Conservation (phyloP, 2,113 vertebrate species). For the Burhinus oedicnemus region DNA sequence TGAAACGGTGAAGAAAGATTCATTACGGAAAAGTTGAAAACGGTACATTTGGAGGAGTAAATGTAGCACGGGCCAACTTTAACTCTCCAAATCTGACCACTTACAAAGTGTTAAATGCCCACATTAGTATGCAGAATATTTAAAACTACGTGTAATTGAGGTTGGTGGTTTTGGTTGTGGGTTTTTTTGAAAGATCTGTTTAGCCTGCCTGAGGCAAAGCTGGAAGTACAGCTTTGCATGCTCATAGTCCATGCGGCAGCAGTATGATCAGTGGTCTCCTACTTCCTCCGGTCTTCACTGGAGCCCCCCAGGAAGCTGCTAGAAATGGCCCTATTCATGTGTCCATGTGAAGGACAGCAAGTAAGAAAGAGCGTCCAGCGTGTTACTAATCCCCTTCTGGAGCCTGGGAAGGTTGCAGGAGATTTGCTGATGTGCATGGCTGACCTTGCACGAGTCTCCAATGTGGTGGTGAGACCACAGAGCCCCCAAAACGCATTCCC, state of each 20-base stretch:
- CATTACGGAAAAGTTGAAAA: background rate
- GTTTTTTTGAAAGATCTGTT: background rate
- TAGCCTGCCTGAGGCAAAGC: background rate
- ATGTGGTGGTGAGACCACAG: background rate
- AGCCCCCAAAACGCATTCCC: background rate
- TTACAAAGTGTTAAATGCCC: background rate
- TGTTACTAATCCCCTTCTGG: background rate
- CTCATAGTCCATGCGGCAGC: too few species aligned
- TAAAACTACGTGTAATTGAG: background rate
- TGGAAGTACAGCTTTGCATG: background rate
- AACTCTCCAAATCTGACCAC: background rate
- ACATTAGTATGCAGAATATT: background rate
- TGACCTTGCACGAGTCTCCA: background rate
- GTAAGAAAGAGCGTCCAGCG: background rate
- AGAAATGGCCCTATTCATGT: background rate
- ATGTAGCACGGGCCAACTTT: background rate
- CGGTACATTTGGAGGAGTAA: background rate
- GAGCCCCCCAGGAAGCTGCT: background rate
- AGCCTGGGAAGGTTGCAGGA: background rate
- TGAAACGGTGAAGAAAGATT: conserved; percentile 15
- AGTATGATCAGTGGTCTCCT: background rate
- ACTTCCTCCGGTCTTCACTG: background rate
- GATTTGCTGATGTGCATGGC: background rate
- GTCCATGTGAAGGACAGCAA: background rate
- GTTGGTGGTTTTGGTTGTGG: background rate